Percentiles rank a stretch among this genome's conserved stretches.
Evolutionary conservation across 1,140 invertebrate genomes (phyloP).

Genomic region (Pristionchus pacificus): DNA sequence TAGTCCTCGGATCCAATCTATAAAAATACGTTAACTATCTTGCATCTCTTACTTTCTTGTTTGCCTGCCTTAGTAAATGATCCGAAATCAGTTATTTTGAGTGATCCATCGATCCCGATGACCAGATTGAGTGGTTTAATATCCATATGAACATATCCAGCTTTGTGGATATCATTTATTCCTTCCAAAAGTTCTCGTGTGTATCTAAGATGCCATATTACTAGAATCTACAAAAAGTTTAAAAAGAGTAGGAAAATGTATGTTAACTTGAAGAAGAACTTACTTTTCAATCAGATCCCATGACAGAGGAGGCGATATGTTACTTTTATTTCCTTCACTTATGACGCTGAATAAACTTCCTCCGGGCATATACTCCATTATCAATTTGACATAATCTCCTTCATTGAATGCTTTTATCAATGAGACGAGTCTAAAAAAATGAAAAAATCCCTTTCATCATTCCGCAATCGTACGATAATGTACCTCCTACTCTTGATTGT

Average conservation of each 20-base stretch:
- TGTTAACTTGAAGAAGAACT: slow-evolving; percentile 56
- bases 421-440: slow-evolving; percentile 58
- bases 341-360: no score
- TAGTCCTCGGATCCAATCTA: not conserved
- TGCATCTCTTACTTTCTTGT: not conserved
- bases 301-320: slow-evolving; percentile 57
- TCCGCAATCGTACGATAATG: slow-evolving; percentile 34
- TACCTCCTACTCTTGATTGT: not conserved
- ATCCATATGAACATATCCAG: slow-evolving; percentile 61
- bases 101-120: slow-evolving; percentile 58
- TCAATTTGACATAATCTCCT: slow-evolving; percentile 56
- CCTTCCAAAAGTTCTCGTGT: no score
- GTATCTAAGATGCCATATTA: no score
- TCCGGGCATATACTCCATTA: slow-evolving; percentile 62
- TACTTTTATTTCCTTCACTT: slow-evolving; percentile 59
- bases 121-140: slow-evolving; percentile 62
- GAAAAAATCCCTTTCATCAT: slow-evolving; percentile 59
- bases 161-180: slow-evolving; percentile 58
- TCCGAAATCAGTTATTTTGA: slow-evolving; percentile 61
- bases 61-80: slow-evolving; percentile 59
- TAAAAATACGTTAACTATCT: not conserved
- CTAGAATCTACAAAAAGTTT: slow-evolving; percentile 18
- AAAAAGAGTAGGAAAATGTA: not conserved
- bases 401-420: slow-evolving; percentile 58
- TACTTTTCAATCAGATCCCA: slow-evolving; percentile 58